Base-by-base conservation (phyloP, 1,140 invertebrate genomes). In the Atopsyche davidsoni region DNA sequence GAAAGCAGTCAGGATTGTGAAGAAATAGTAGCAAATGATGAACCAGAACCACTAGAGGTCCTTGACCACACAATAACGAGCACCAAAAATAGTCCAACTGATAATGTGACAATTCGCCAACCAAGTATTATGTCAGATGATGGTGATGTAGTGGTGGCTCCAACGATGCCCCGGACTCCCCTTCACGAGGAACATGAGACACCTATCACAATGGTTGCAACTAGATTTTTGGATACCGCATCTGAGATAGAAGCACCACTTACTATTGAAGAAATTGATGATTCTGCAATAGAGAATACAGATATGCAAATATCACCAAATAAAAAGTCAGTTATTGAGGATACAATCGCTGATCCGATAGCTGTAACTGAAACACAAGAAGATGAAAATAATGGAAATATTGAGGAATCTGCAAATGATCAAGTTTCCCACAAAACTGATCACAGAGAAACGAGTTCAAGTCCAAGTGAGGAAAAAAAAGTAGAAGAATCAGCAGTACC, bases 41-140 rank as follows among this genome's bases (percentile, higher is more conserved):
- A n/a, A n/a, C 11, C 32, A 34, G 16, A 16, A 11, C 16, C n/a
- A 34, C 3, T 34, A 3, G 2, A 34, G 32, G 3, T 4, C n/a
- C n/a, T 34, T n/a, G 32, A 11, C 32, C 3, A 34, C 11, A 16
- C n/a, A 34, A 34, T 3, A 34, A 11, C n/a, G n/a, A 16, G 11
- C 11, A 11, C 32, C 38, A 45, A 46, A 46, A 14, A 40, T 42
- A n/a, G n/a, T n/a, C n/a, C n/a, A n/a, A n/a, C n/a, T n/a, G n/a
- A n/a, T n/a, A n/a, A n/a, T n/a, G n/a, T n/a, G n/a, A n/a, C n/a
- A n/a, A n/a, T n/a, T n/a, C n/a, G n/a, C n/a, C n/a, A 53, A 42
- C 22, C 17, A 9, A 53, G 51, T 38, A 18, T 53, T 14, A 24
- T 34, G 25, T 53, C 51, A 13, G 51, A 53, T 28, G 51, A 53